Evolutionary conservation across 2,113 vertebrate genomes (phyloP), one percentile per base, ranked within the genome.

Genomic region (Raphicerus campestris): DNA sequence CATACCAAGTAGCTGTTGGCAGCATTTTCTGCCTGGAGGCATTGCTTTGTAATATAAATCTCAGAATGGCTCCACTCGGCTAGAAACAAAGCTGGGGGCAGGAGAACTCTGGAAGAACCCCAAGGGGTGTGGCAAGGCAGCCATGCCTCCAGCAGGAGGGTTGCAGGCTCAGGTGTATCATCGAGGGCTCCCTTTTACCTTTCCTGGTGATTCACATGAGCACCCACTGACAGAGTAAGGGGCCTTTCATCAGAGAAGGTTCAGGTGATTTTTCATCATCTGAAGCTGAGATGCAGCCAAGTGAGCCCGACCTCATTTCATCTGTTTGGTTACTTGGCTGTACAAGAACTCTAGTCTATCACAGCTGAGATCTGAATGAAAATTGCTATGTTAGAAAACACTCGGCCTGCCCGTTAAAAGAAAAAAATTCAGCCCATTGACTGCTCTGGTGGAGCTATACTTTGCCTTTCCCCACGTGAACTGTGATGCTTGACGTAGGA

Each of bases 291-390:
- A 70, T 83, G 16, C 39, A 87, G 93, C 84, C 61, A 92, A 89
- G 51, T 92, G 51, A 95, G 47, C 56, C 91, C 60, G 39, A 87
- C 35, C 77, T 96, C 84, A 94, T 70, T 88, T 91, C 22, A 11
- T 95, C 56, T 89, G 49, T 86, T 96, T 87, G 93, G 77, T 86
- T 93, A 55, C 90, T 88, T 91, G 55, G 42, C 7, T 91, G 70
- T 91, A 35, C 24, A 97, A 93, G 94, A 94, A 88, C 70, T 96
- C 55, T 51, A 97, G 87, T 70, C 73, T 87, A 85, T 85, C 63
- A 88, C 70, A 91, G 55, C 93, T 70, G 85, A 97, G 85, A 61
- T 83, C 90, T 86, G 61, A 93, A 35, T 49, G 83, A 80, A 93
- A 95, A 80, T 5, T 39, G 11, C n/a, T 58, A 0, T 56, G 61